phyloP scores from a whole-genome alignment of 2,888 invertebrate species.

The Pristionchus entomophagus region DNA sequence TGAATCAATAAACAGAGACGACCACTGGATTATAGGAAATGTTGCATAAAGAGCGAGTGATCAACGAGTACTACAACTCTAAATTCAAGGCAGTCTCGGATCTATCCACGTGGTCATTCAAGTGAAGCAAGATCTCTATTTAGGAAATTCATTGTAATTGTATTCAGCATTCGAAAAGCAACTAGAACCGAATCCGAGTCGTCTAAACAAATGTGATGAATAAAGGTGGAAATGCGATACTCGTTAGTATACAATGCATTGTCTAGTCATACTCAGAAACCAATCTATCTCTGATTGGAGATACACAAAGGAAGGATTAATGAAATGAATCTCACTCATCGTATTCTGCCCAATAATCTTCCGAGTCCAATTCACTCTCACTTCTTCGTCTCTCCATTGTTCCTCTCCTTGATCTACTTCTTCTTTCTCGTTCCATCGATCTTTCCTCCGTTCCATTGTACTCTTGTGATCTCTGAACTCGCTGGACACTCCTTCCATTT shows the following conservation, averaged over 20 bases:
- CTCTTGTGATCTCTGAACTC: not conserved
- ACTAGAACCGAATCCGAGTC: not conserved
- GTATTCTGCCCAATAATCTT: conserved; percentile 22
- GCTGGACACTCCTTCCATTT: not conserved
- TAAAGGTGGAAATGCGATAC: not conserved
- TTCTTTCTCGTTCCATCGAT: conserved; percentile 17
- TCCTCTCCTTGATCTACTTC: not conserved
- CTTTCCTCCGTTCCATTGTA: not conserved
- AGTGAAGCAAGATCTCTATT: not conserved
- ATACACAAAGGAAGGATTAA: conserved; percentile 34
- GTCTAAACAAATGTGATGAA: not conserved
- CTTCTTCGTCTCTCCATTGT: conserved; percentile 21
- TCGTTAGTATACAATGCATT: conserved; percentile 21
- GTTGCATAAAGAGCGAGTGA: conserved; percentile 25
- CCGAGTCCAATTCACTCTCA: conserved; percentile 33
- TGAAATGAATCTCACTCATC: conserved; percentile 32
- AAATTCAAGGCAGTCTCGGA: conserved; percentile 27
- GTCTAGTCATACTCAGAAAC: not conserved
- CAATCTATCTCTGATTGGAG: conserved; percentile 19
- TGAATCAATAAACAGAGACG: not conserved
- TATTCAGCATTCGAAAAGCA: not conserved
- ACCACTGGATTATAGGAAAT: conserved; percentile 1
- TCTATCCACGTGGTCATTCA: conserved; percentile 6
- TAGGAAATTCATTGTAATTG: not conserved
- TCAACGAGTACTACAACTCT: conserved; percentile 38